These are phyloP conservation scores for Danaus plexippus DNA, from an alignment of 1,140 invertebrate species.

Conservation along the genomic window DNA sequence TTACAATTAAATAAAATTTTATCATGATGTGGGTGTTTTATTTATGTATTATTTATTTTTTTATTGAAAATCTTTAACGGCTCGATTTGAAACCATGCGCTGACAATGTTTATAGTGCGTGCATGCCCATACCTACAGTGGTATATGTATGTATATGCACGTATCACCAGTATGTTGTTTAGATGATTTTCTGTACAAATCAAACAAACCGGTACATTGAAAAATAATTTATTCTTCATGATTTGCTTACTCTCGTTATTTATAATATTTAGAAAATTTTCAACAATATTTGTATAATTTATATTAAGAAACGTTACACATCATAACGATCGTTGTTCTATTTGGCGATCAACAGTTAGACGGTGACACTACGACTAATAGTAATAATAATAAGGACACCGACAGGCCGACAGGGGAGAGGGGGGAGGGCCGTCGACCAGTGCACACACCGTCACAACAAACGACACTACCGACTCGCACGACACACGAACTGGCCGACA, in stretches of 20 bases:
- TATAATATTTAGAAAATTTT: constrained; percentile 69
- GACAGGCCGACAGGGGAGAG: too few species aligned
- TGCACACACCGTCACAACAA: too few species aligned
- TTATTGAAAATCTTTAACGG: background rate
- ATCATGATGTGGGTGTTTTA: constrained; percentile 14
- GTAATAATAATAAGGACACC: too few species aligned
- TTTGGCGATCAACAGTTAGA: constrained; percentile 68
- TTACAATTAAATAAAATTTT: too few species aligned
- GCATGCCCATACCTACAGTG: too few species aligned
- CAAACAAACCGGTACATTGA: constrained; percentile 56
- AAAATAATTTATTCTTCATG: constrained; percentile 72
- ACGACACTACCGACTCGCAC: too few species aligned
- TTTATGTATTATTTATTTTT: constrained; percentile 13
- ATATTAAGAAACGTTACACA: constrained; percentile 65
- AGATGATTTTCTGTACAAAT: constrained; percentile 28
- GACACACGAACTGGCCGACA: too few species aligned
- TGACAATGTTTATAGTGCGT: too few species aligned
- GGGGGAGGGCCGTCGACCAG: too few species aligned
- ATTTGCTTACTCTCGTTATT: constrained; percentile 62
- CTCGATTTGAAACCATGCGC: too few species aligned
- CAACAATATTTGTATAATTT: constrained; percentile 71
- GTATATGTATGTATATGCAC: background rate
- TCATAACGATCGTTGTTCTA: constrained; percentile 64
- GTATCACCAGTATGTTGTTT: constrained; percentile 3
- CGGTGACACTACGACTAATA: constrained; percentile 11